These are phyloP conservation scores for Petrolisthes cinctipes DNA, from an alignment of 2,888 invertebrate genomes.

Conservation along the genomic window DNA sequence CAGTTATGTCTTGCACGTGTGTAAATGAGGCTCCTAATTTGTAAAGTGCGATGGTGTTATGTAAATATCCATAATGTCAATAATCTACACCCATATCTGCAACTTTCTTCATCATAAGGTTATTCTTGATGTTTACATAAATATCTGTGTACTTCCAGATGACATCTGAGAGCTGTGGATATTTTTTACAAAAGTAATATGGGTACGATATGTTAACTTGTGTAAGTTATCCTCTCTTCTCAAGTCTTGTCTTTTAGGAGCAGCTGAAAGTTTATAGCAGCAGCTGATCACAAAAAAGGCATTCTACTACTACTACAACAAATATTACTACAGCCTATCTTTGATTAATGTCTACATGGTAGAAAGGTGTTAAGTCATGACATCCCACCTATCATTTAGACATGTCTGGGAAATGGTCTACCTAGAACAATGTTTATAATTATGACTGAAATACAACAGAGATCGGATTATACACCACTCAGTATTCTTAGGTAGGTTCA, in stretches of 20 bases:
- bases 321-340: too few relatives aligned
- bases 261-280: constrained; percentile 29
- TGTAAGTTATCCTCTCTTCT: constrained; percentile 19
- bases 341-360: too few relatives aligned
- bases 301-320: too few relatives aligned
- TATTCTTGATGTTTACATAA: constrained; percentile 50
- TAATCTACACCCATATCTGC: constrained; percentile 51
- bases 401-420: constrained; percentile 2
- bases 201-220: constrained; percentile 26
- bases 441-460: constrained; percentile 2
- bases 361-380: too few relatives aligned
- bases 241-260: constrained; percentile 30
- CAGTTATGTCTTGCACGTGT: constrained; percentile 60
- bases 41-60: constrained; percentile 46
- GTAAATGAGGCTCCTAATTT: constrained; percentile 53
- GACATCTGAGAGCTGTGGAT: constrained; percentile 46
- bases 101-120: constrained; percentile 44
- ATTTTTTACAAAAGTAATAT: constrained; percentile 45
- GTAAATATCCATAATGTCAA: constrained; percentile 54
- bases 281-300: background rate
- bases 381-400: too few relatives aligned
- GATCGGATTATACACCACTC: constrained; percentile 48
- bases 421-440: constrained; percentile 7
- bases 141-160: constrained; percentile 55
- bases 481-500: constrained; percentile 60